Evolutionary conservation across 2,888 invertebrate genomes (phyloP).

Genomic region (Phortica okadai): DNA sequence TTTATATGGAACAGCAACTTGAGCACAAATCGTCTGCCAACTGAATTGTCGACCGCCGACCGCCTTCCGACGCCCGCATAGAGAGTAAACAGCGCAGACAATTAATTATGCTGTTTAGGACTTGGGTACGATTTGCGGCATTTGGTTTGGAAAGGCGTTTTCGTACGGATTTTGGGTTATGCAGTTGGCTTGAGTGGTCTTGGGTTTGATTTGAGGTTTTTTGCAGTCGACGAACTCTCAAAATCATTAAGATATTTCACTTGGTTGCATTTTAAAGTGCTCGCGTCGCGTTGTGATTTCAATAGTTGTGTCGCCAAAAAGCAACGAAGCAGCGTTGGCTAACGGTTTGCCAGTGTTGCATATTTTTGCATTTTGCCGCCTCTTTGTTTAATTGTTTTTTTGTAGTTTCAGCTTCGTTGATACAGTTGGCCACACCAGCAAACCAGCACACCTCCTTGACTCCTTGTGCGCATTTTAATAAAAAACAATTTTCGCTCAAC

Average conservation of each 20-base stretch:
- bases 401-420: slow-evolving; percentile 6
- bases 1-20: slow-evolving; percentile 14
- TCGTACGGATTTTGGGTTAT: not conserved
- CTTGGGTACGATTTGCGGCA: slow-evolving; percentile 19
- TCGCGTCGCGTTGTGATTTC: not conserved
- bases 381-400: slow-evolving; percentile 14
- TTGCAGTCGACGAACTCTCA: slow-evolving; percentile 35
- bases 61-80: not conserved
- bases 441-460: slow-evolving; percentile 6
- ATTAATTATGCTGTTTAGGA: slow-evolving; percentile 66
- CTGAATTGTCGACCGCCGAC: not conserved
- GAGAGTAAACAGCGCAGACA: slow-evolving; percentile 48
- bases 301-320: not conserved
- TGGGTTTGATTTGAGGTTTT: slow-evolving; percentile 5
- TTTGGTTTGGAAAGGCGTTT: not conserved
- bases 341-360: not conserved
- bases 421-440: not conserved
- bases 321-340: not conserved
- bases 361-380: slow-evolving; percentile 20
- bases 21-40: not conserved
- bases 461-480: slow-evolving; percentile 26
- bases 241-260: slow-evolving; percentile 32
- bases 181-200: not conserved
- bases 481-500: slow-evolving; percentile 32
- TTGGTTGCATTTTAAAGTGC: slow-evolving; percentile 18